phyloP scores from a whole-genome alignment of 2,888 invertebrate species.

The Crematogaster levior region DNA sequence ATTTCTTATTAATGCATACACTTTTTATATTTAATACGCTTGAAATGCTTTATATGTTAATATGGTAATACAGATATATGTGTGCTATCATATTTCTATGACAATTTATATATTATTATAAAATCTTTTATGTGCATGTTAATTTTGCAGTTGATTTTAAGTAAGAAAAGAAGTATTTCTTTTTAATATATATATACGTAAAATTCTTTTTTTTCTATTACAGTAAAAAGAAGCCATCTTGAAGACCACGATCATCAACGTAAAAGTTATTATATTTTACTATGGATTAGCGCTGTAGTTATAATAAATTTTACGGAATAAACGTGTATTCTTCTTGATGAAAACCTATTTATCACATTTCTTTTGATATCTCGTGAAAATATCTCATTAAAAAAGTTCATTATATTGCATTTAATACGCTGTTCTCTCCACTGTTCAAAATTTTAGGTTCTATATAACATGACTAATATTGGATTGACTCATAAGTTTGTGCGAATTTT shows the following conservation, averaged over 20 bases:
- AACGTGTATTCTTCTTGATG: constrained; percentile 68
- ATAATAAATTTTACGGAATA: constrained; percentile 80
- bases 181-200: constrained; percentile 23
- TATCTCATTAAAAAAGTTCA: not conserved
- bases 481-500: no score
- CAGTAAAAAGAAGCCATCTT: constrained; percentile 81
- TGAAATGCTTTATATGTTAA: constrained; percentile 10
- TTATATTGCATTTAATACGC: not conserved
- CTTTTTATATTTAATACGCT: not conserved
- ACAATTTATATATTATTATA: not conserved
- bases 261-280: constrained; percentile 81
- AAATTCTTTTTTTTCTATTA: constrained; percentile 74
- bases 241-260: constrained; percentile 77
- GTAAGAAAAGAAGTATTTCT: not conserved
- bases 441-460: not conserved
- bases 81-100: not conserved
- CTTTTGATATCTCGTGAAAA: constrained; percentile 34
- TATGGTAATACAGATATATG: not conserved
- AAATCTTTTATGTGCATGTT: constrained; percentile 51
- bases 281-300: constrained; percentile 62
- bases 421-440: not conserved
- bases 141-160: constrained; percentile 15
- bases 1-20: not conserved
- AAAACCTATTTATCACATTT: constrained; percentile 39
- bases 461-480: not conserved